Conservation (phyloP, 2,113 vertebrate species). For the Junco hyemalis region DNA sequence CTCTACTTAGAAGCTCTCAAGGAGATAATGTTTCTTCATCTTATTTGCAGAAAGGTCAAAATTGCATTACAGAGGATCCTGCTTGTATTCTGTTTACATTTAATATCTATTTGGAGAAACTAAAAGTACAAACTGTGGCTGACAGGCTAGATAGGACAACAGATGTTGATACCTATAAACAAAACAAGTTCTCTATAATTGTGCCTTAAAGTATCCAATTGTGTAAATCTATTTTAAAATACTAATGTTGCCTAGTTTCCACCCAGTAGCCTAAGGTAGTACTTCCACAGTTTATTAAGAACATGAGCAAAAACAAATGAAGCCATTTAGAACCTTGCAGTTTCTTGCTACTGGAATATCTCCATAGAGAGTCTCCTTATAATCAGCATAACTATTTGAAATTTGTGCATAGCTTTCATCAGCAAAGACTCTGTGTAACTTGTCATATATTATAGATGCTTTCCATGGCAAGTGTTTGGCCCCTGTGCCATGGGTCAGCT, state of each 20-base stretch:
- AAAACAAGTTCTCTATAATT: not conserved
- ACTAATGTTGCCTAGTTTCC: not conserved
- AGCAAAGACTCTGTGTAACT: not conserved
- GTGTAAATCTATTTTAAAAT: not conserved
- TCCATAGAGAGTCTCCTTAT: not conserved
- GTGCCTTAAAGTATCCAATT: not conserved
- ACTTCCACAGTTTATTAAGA: not conserved
- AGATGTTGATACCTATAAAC: not conserved
- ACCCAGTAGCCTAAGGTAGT: not conserved
- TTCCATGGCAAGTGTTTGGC: not conserved
- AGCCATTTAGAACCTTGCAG: not conserved
- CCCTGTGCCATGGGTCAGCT: not conserved
- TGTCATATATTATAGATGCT: not conserved
- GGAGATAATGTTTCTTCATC: not conserved
- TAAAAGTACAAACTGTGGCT: not conserved
- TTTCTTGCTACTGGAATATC: not conserved
- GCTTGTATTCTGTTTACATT: not conserved
- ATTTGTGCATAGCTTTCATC: not conserved
- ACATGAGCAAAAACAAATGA: not conserved
- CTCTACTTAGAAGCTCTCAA: not conserved
- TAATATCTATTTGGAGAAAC: not conserved
- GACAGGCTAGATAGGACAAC: not conserved
- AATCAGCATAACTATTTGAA: not conserved
- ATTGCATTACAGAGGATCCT: not conserved
- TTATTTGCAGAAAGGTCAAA: not conserved